Base-by-base conservation (phyloP, 2,113 vertebrate genomes). In the Eretmochelys imbricata region DNA sequence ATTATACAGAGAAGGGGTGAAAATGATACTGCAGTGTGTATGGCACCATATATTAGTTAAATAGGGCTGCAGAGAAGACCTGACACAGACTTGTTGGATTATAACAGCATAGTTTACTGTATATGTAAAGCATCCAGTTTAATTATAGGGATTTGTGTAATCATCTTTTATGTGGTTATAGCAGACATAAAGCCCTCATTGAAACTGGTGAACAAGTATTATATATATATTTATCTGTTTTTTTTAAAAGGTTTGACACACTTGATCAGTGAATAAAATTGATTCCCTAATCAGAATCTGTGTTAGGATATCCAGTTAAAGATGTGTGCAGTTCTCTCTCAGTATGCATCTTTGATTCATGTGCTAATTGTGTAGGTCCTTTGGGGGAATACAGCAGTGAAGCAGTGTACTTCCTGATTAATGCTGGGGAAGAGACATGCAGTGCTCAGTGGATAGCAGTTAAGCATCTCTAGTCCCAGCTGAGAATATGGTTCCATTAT, bases 351-450 rank as follows among this genome's bases (percentile, higher is more conserved):
- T 55, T 90, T 94, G 96, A 98, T 97, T 95, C 96, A 27, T 89
- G 93, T 51, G 82, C 95, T 97, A 94, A 84, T 96, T 94, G 91
- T 27, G 46, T 91, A 51, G 91, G 49, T 98, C 97, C 98, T 96
- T 95, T 25, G 31, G 88, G 93, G 97, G 82, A 91, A 78, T 87
- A 85, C 93, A 93, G 94, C 91, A 17, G 69, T 27, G 72, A 89
- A 94, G 96, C 97, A 87, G 92, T 93, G 94, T 96, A 96, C 93
- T 96, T 96, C 96, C 96, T 97, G 98, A 97, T 98, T 91, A 96
- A 94, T 96, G 97, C 95, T 95, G 94, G 97, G 94, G 12, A 95
- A 97, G 97, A 93, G 96, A 96, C 97, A 93, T 85, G 96, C 94
- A 93, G 97, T 82, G 84, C 92, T 55, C 91, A 86, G 95, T 87